Evolutionary conservation across 2,797 vertebrate species (phyloP), one percentile per base, ranked within the genome.

Genomic region (Thamnophis elegans): DNA sequence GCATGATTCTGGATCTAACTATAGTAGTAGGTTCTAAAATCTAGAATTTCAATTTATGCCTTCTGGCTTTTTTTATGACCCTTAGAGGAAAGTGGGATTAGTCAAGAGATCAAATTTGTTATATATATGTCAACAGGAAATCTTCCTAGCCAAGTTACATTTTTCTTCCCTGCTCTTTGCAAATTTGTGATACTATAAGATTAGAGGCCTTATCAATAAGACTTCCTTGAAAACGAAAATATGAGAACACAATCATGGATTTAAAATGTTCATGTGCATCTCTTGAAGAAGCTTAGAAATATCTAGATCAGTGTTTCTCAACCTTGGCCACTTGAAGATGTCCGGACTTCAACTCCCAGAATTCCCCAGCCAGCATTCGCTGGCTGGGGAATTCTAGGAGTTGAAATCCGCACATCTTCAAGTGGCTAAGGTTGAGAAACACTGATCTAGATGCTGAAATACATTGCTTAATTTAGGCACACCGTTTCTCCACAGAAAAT

Each of bases 161-260:
- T 42, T 7, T 82, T 59, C 26, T 18, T 28, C 5, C 3, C 32
- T 3, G 1, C n/a, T 16, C 26, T 26, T 13, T 65, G 25, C 18
- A 58, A 16, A 10, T 53, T 22, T 20, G 0, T 0, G 0, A 85
- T 87, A 20, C 16, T 9, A 1, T 47, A 2, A 47, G 18, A 25
- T 20, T 56, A 47, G 58, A 42, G n/a, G 16, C 14, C 14, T 73
- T 13, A 22, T 28, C 16, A 53, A n/a, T 54, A n/a, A 53, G n/a
- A 36, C 54, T 65, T 55, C 14, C 42, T 53, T 53, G 85, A 18
- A 32, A 89, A 12, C 12, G 12, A 91, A 78, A 62, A 32, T 32
- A 60, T 82, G 60, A 8, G 53, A 58, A 62, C 13, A n/a, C 65
- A 68, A 6, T 73, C n/a, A 89, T 60, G 14, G 60, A 28, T 85